phyloP scores from a whole-genome alignment of 2,797 vertebrate species.

The Lithobates sylvaticus region DNA sequence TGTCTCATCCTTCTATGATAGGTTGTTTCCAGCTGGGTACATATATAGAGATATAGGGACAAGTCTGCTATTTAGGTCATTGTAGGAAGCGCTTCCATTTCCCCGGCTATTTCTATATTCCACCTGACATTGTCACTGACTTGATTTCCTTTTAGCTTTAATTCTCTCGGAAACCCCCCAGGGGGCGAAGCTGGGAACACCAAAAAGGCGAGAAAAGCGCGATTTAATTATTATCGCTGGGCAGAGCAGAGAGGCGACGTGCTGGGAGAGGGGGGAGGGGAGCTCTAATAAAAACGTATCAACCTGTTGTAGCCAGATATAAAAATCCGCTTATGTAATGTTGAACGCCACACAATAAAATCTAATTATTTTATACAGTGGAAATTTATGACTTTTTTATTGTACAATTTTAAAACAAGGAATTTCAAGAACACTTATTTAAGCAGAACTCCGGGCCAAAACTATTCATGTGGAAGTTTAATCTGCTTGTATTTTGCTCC shows the following conservation, averaged over 20 bases:
- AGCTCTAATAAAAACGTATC: not conserved
- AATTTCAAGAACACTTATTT: no score
- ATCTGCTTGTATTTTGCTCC: no score
- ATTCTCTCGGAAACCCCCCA: not conserved
- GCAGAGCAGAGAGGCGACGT: not conserved
- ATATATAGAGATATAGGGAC: no score
- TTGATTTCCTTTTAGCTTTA: slow-evolving; percentile 13
- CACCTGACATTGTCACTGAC: slow-evolving; percentile 10
- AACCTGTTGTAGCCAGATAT: not conserved
- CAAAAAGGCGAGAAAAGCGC: not conserved
- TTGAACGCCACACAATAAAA: no score
- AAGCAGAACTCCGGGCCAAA: no score
- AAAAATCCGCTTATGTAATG: not conserved
- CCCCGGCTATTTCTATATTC: not conserved
- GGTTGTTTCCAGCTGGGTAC: no score
- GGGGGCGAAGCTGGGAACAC: not conserved
- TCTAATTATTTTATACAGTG: no score
- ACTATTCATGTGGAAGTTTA: no score
- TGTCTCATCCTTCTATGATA: no score
- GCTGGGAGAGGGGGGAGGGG: not conserved
- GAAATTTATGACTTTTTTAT: no score
- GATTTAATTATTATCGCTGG: not conserved
- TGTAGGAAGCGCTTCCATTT: not conserved
- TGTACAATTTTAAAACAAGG: no score
- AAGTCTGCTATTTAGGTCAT: slow-evolving; percentile 28